Evolutionary conservation across 1,140 invertebrate species (phyloP).

Genomic region (Himalopsyche phryganea): DNA sequence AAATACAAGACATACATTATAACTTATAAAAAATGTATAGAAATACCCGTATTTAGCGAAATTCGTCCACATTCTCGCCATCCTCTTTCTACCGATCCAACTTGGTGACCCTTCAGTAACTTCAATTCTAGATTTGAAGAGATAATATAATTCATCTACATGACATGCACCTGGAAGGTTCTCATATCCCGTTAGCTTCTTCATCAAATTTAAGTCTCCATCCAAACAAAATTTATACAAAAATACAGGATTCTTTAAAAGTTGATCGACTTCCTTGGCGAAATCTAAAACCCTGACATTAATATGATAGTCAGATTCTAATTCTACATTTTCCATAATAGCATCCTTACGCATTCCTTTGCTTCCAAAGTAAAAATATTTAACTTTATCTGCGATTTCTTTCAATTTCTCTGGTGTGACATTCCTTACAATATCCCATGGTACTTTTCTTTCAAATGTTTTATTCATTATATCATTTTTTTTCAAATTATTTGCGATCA

Average conservation of each 20-base stretch:
- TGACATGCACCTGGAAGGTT: conserved; percentile 54
- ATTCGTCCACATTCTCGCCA: conserved; percentile 67
- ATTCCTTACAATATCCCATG: conserved; percentile 38
- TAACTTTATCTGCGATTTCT: conserved; percentile 44
- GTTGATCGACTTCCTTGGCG: conserved; percentile 40
- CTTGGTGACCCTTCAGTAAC: conserved; percentile 39
- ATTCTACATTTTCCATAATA: conserved; percentile 40
- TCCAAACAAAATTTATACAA: conserved; percentile 52
- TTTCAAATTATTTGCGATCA: conserved; percentile 38
- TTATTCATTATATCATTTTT: conserved; percentile 39
- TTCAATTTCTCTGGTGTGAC: conserved; percentile 36
- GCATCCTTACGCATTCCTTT: conserved; percentile 37
- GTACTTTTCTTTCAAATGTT: conserved; percentile 41
- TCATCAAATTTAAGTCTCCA: conserved; percentile 43
- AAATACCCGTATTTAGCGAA: conserved; percentile 65
- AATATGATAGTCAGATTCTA: conserved; percentile 49
- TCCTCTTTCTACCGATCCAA: conserved; percentile 37
- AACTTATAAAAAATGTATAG: too few relatives aligned
- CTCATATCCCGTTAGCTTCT: conserved; percentile 32
- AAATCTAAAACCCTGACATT: conserved; percentile 42
- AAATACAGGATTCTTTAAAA: conserved; percentile 40
- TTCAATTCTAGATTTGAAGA: conserved; percentile 54
- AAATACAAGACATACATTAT: too few relatives aligned
- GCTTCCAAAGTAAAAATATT: conserved; percentile 49
- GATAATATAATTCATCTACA: conserved; percentile 62